These are phyloP conservation scores for Psix sp. DNA, from an alignment of 1,140 invertebrate genomes.

Conservation along the genomic window DNA sequence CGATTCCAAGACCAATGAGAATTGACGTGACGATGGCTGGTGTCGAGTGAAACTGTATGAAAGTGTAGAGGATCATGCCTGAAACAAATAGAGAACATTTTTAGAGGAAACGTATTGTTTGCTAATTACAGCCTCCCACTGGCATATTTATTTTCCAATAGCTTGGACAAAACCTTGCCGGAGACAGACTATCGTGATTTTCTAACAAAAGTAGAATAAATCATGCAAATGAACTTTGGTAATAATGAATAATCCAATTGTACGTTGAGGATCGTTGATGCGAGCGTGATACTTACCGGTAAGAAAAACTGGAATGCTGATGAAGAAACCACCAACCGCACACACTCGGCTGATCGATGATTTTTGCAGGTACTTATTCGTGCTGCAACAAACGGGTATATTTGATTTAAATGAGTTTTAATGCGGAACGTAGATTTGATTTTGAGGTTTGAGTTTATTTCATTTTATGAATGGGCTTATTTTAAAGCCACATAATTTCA, in stretches of 20 bases:
- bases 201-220: conserved; percentile 1
- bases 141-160: neutral
- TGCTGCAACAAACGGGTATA: conserved; percentile 85
- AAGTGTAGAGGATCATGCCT: conserved; percentile 95
- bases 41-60: conserved; percentile 93
- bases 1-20: conserved; percentile 91
- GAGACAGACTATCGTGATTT: neutral
- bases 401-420: no score
- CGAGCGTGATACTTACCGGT: conserved; percentile 81
- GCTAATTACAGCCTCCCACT: conserved; percentile 3
- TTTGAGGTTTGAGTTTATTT: no score
- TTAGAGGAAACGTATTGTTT: conserved; percentile 9
- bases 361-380: conserved; percentile 93
- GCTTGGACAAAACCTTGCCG: neutral
- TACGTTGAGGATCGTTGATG: conserved; percentile 29
- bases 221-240: conserved; percentile 14
- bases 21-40: conserved; percentile 92
- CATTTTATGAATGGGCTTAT: no score
- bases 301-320: conserved; percentile 94
- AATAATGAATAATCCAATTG: conserved; percentile 26
- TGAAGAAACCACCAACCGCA: conserved; percentile 93
- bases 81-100: conserved; percentile 69
- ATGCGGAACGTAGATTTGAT: no score
- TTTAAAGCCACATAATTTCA: no score
- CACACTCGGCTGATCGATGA: conserved; percentile 93